A percentile compares a stretch with the other conserved stretches of the same genome.
phyloP scores from a whole-genome alignment of 2,888 invertebrate genomes.

The Scaptomyza cyrtandrae region DNA sequence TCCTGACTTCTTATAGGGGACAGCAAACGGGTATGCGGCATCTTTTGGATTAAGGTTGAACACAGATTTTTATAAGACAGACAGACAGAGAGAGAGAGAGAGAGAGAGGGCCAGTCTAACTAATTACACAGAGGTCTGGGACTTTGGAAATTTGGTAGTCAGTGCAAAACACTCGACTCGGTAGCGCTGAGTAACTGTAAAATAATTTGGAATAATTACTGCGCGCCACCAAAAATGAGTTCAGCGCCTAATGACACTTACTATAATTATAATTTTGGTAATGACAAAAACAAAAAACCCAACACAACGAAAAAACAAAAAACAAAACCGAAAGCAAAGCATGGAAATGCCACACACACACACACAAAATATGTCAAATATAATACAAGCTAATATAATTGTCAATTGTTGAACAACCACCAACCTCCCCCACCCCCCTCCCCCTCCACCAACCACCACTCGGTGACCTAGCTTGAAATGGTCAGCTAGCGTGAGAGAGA shows the following conservation, averaged over 20 bases:
- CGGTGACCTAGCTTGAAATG: slow-evolving; percentile 31
- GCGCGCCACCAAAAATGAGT: slow-evolving; percentile 56
- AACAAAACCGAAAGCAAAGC: slow-evolving; percentile 54
- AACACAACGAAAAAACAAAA: slow-evolving; percentile 33
- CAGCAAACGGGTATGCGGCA: slow-evolving; percentile 27
- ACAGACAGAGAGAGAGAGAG: background rate
- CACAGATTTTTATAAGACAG: slow-evolving; percentile 59
- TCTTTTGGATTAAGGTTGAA: slow-evolving; percentile 63
- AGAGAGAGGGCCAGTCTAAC: slow-evolving; percentile 26
- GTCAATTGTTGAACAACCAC: slow-evolving; percentile 59
- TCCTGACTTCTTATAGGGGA: slow-evolving; percentile 57
- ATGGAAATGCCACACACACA: slow-evolving; percentile 46
- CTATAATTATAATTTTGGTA: slow-evolving; percentile 79
- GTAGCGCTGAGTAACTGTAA: slow-evolving; percentile 57
- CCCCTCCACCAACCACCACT: background rate
- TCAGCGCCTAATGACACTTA: slow-evolving; percentile 74
- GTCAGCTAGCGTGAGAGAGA: slow-evolving; percentile 63
- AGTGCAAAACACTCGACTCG: slow-evolving; percentile 27
- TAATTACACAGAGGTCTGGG: slow-evolving; percentile 45
- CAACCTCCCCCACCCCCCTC: background rate
- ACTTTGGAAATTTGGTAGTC: slow-evolving; percentile 17
- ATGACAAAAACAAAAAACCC: slow-evolving; percentile 57
- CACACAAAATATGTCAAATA: slow-evolving; percentile 73
- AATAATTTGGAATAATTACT: slow-evolving; percentile 72
- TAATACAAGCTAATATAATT: slow-evolving; percentile 72